Evolutionary conservation across 2,113 vertebrate genomes (phyloP), one percentile per base, ranked within the genome.

Genomic region (Hypanus sabinus): DNA sequence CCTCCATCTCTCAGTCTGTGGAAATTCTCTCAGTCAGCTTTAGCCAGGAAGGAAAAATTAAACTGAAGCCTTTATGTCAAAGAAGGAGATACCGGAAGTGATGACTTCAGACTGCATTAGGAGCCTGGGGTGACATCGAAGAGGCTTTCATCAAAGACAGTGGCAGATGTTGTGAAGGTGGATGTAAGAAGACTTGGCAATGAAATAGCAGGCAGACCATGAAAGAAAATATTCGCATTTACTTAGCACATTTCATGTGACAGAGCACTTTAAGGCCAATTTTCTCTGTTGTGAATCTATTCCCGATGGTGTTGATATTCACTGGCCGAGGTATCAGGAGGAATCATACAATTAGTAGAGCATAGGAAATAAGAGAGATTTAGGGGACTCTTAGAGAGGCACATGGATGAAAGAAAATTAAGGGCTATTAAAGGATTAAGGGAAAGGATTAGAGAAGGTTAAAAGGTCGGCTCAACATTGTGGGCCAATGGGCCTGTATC

Each of bases 81-180:
- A 36, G 16, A 33, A 77, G 73, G 73, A 76, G 73, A 77, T n/a
- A 14, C 30, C n/a, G 18, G 33, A 18, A 36, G 76, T 20, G 76
- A 3, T 36, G 76, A 79, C 2, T 36, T 36, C 3, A 79, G 76
- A 79, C n/a, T 79, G 11, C 3, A 5, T 36, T 12, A 79, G 16
- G 76, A 14, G 75, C 9, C n/a, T 79, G n/a, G 16, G 73, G n/a
- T 36, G 33, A 79, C 33, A 36, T 30, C 24, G 30, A 30, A 4
- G 33, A 36, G 76, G 11, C 10, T 79, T 79, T 36, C 76, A 79
- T n/a, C 76, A 36, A 36, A 36, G n/a, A 18, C 2, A 33, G 76
- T n/a, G 76, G n/a, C 76, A 79, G 71, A 79, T 33, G 76, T 79
- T 79, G 76, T 79, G 71, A 73, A 73, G 71, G 71, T 73, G 76